phyloP scores from a whole-genome alignment of 2,113 vertebrate genomes.

The Siniperca knerii region DNA sequence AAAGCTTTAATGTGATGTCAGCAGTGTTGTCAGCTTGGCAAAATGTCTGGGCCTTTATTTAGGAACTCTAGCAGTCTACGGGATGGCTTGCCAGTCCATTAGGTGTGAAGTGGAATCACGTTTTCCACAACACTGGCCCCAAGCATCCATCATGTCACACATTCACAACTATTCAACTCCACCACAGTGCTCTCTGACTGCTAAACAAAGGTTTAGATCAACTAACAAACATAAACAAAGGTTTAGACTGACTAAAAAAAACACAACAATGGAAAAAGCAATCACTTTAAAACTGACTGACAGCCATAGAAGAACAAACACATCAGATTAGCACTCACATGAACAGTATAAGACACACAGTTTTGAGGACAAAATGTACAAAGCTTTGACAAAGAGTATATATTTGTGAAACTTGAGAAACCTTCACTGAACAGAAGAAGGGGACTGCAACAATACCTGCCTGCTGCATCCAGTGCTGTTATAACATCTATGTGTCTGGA shows the following conservation, averaged over 20 bases:
- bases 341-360: background rate
- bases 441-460: background rate
- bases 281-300: slow-evolving; percentile 24
- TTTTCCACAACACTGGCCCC: slow-evolving; percentile 67
- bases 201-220: slow-evolving; percentile 42
- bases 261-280: slow-evolving; percentile 21
- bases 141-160: slow-evolving; percentile 72
- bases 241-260: too few relatives aligned
- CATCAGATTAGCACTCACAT: background rate
- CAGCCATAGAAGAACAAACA: slow-evolving; percentile 17
- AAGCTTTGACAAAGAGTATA: background rate
- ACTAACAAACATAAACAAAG: slow-evolving; percentile 13
- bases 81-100: slow-evolving; percentile 67
- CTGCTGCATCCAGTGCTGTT: slow-evolving; percentile 4
- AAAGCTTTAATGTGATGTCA: slow-evolving; percentile 57
- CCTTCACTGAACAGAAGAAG: background rate
- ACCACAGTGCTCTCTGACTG: slow-evolving; percentile 31
- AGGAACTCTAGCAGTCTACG: slow-evolving; percentile 43
- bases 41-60: slow-evolving; percentile 64
- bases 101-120: slow-evolving; percentile 72
- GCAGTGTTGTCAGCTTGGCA: slow-evolving; percentile 55
- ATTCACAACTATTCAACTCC: slow-evolving; percentile 54
- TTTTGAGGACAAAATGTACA: slow-evolving; percentile 17
- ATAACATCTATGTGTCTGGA: background rate
- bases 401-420: slow-evolving; percentile 1